phyloP scores from a whole-genome alignment of 2,113 vertebrate species.

The Balaeniceps rex region DNA sequence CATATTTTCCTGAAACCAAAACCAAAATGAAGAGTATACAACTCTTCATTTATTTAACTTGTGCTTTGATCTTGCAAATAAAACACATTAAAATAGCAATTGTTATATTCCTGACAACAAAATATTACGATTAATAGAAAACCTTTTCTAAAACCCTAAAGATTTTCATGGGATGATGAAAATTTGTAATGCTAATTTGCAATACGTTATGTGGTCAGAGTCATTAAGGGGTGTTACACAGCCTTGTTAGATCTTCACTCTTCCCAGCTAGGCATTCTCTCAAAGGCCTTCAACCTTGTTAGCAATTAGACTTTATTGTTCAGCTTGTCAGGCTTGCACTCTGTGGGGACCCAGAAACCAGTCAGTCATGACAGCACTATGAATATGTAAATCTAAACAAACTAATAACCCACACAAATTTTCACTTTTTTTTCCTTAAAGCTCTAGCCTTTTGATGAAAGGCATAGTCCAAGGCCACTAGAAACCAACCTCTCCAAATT shows the following conservation, averaged over 20 bases:
- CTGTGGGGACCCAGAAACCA: not conserved
- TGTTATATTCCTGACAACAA: not conserved
- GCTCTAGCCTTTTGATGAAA: not conserved
- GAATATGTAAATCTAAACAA: slow-evolving; percentile 28
- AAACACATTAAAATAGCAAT: not conserved
- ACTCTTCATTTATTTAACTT: not conserved
- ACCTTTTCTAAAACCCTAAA: not conserved
- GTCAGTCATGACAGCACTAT: not conserved
- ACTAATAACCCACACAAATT: not conserved
- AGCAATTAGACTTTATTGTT: not conserved
- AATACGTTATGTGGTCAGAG: not conserved
- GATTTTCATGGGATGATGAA: not conserved
- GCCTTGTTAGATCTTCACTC: not conserved
- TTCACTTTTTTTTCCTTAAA: not conserved
- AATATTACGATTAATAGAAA: not conserved
- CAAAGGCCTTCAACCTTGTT: not conserved
- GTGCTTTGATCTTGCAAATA: not conserved
- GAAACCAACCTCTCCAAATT: not conserved
- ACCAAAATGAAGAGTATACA: not conserved
- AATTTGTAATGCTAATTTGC: not conserved
- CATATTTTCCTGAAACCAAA: not conserved
- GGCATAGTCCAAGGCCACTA: not conserved
- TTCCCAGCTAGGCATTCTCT: not conserved
- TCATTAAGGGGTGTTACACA: not conserved
- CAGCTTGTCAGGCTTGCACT: not conserved